Evolutionary conservation across 2,888 invertebrate genomes (phyloP).

Genomic region (Cataglyphis cursor): DNA sequence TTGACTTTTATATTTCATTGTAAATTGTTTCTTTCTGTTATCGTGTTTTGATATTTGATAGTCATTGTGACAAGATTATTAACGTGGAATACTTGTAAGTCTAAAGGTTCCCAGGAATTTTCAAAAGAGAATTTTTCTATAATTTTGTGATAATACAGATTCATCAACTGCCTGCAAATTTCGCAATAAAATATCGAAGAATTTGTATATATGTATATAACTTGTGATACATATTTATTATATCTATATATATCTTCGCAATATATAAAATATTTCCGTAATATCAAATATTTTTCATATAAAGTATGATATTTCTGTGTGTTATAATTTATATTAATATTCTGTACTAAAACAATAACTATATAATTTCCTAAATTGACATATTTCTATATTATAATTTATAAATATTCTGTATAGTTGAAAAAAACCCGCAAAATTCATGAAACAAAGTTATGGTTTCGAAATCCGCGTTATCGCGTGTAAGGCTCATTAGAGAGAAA

Average conservation of each 20-base stretch:
- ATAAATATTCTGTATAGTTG: neutral
- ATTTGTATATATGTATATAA: neutral
- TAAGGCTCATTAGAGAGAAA: neutral
- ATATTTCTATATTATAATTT: neutral
- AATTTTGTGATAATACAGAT: neutral
- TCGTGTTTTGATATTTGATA: constrained; percentile 46
- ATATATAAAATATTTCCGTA: neutral
- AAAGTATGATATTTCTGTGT: neutral
- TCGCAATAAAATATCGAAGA: neutral
- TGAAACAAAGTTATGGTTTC: neutral
- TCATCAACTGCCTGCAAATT: neutral
- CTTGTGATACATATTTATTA: neutral
- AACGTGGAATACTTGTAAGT: constrained; percentile 62
- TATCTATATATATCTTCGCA: neutral
- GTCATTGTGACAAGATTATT: constrained; percentile 64
- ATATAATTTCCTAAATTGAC: neutral
- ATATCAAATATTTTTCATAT: neutral
- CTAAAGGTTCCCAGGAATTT: constrained; percentile 59
- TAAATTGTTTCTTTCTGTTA: neutral
- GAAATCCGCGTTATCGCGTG: neutral
- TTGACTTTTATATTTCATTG: neutral
- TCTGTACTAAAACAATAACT: neutral
- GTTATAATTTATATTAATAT: no score
- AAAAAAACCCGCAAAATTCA: neutral
- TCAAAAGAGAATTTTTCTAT: constrained; percentile 48